phyloP scores from a whole-genome alignment of 2,888 invertebrate genomes.

The Sepiola atlantica region DNA sequence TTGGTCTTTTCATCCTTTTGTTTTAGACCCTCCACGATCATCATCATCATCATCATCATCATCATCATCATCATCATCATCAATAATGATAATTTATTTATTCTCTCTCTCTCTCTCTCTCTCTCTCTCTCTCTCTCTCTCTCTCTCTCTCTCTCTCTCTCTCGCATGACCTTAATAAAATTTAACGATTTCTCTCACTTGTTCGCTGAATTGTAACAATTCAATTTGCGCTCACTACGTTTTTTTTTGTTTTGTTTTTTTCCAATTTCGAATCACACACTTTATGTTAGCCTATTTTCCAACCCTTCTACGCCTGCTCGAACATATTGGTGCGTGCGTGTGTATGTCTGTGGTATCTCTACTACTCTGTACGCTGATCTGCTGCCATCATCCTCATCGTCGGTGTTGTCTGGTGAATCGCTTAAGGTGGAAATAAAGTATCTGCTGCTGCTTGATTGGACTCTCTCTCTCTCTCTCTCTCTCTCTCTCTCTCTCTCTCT shows the following conservation, averaged over 20 bases:
- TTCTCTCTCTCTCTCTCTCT: not conserved
- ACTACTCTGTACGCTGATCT: not conserved
- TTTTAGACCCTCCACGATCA: not conserved
- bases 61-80: not conserved
- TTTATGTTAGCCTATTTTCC: not conserved
- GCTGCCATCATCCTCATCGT: not conserved
- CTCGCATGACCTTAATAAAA: not conserved
- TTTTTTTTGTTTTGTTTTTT: no score
- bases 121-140: not conserved
- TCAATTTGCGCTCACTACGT: not conserved
- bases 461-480: not conserved
- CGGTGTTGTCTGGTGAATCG: not conserved
- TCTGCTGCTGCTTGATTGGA: not conserved
- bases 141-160: not conserved
- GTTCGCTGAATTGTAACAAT: not conserved
- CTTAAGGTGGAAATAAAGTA: constrained; percentile 32
- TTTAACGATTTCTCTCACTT: not conserved
- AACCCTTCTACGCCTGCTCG: not conserved
- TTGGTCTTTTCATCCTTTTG: not conserved
- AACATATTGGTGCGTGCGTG: not conserved
- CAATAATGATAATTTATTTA: not conserved
- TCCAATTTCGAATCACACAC: not conserved
- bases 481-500: not conserved
- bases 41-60: not conserved
- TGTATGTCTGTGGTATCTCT: not conserved